Base-by-base conservation (phyloP, 2,797 vertebrate genomes). In the Neomorphus geoffroyi region DNA sequence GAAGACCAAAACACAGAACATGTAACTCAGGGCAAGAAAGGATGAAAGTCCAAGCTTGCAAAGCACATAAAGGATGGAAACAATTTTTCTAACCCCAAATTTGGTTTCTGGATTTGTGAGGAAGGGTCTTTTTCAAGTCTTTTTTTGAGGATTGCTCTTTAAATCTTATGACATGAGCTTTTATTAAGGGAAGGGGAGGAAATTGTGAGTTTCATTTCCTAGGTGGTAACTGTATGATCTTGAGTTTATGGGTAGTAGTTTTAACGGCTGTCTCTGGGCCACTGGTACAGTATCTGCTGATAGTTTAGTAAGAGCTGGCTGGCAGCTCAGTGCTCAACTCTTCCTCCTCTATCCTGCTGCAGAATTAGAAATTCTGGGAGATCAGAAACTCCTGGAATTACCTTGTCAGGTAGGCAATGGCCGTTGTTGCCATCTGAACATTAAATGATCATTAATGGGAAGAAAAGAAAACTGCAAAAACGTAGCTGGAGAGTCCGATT, bases 81-180 rank as follows among this genome's bases (percentile, higher is more conserved):
- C 30, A 50, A 48, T 86, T 81, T 73, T 86, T 91, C 82, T 80
- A 69, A 86, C 32, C 80, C 28, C 62, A 79, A 86, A 79, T 80
- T 66, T 86, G 82, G 46, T 91, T 92, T 93, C 82, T 95, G 85
- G 45, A 81, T 94, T 92, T 93, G 62, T 75, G 51, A 84, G 62
- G 51, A 90, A 88, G 54, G 82, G 51, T 69, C 80, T 86, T 82
- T 64, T 66, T 81, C 17, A 91, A 91, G 67, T 80, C 56, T 85
- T 67, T 91, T 84, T 64, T 37, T 30, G 33, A 69, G 66, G 45
- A 83, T 56, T 88, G 61, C 39, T 78, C 41, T 92, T 85, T 85
- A 79, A 83, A 67, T 90, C 39, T 45, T 41, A 48, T 82, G 93
- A 82, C 53, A 46, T 27, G 61, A 92, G 61, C 79, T 91, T 60